phyloP scores from a whole-genome alignment of 2,113 vertebrate species.

The Tragelaphus buxtoni region DNA sequence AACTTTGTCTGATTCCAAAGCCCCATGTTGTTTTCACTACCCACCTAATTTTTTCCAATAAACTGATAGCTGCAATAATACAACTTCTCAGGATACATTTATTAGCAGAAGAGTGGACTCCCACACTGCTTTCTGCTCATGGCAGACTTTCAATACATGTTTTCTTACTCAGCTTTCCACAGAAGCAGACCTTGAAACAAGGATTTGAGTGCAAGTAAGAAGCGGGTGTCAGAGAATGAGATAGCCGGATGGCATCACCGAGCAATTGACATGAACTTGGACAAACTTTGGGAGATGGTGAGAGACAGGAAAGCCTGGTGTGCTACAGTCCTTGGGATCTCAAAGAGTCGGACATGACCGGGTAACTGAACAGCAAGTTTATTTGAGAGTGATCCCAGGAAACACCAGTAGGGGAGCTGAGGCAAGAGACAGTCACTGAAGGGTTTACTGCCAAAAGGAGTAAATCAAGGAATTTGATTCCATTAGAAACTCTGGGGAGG shows the following conservation, averaged over 20 bases:
- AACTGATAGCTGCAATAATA: neutral
- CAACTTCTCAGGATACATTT: neutral
- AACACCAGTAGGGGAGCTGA: neutral
- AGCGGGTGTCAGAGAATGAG: neutral
- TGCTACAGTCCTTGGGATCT: neutral
- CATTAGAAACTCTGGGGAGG: neutral
- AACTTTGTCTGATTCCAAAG: neutral
- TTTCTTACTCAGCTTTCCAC: neutral
- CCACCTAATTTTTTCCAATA: neutral
- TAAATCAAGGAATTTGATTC: neutral
- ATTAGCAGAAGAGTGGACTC: neutral
- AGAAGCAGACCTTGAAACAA: neutral
- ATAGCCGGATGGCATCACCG: neutral
- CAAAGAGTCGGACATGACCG: accelerated
- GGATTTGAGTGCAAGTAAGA: neutral
- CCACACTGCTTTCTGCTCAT: neutral
- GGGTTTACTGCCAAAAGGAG: neutral
- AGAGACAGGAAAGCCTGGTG: neutral
- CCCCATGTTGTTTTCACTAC: neutral
- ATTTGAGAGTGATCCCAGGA: neutral
- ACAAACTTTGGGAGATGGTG: neutral
- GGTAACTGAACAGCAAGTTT: neutral
- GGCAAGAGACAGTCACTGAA: neutral
- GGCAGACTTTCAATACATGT: neutral
- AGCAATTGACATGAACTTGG: neutral